A percentile compares a stretch with the other conserved stretches of the same genome.
Conservation (phyloP, 2,113 vertebrate species). For the Dendrocopos noguchii region DNA sequence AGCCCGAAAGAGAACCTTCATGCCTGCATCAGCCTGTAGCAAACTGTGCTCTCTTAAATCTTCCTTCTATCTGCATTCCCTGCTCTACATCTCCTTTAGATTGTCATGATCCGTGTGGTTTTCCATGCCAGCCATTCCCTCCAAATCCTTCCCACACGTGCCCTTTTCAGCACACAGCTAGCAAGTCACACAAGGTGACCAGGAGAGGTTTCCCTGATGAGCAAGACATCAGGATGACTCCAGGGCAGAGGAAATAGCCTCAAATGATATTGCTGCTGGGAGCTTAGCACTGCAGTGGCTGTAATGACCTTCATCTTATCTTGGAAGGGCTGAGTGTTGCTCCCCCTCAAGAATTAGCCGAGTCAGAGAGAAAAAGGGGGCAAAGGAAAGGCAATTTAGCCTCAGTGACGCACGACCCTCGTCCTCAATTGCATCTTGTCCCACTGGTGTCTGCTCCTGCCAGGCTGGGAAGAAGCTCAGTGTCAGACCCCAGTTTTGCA, state of each 20-base stretch:
- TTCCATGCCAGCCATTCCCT: background rate
- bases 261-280: background rate
- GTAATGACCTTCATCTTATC: background rate
- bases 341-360: background rate
- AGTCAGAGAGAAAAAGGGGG: background rate
- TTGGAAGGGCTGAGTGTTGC: background rate
- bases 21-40: background rate
- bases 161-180: background rate
- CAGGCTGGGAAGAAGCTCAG: background rate
- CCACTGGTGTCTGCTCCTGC: background rate
- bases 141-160: background rate
- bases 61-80: background rate
- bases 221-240: background rate
- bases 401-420: background rate
- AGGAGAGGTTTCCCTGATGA: background rate
- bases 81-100: background rate
- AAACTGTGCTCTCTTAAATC: background rate
- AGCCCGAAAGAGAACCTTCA: background rate
- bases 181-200: background rate
- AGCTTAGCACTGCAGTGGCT: background rate
- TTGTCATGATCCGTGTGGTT: background rate
- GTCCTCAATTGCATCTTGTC: background rate
- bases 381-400: background rate
- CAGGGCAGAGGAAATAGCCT: background rate
- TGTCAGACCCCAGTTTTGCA: background rate